Evolutionary conservation across 2,797 vertebrate genomes (phyloP), one percentile per base, ranked within the genome.

Genomic region (Falco berigora): DNA sequence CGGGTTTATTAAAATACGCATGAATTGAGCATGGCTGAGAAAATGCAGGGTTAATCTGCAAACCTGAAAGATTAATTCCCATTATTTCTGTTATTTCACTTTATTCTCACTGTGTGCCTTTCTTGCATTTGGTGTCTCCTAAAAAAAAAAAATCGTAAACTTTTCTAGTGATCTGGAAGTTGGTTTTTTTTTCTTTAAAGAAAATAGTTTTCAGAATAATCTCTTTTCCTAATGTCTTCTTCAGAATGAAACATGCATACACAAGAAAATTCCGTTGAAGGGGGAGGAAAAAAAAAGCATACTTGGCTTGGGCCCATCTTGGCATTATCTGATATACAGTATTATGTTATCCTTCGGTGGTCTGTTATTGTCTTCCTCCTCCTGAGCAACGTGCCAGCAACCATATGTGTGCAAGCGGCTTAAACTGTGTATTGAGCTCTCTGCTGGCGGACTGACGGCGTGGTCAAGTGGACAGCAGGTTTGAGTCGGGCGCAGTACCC

Each of bases 331-430:
- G 69, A 84, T 71, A 40, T 64, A 69, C 42, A 79, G 63, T 90
- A 56, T 86, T 77, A 79, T 88, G 72, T 88, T 96, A 81, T 91
- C 81, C 91, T 96, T 76, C 91, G 86, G 92, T 95, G 47, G 83
- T 89, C 92, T 96, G 86, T 88, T 88, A 40, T 50, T 94, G 83
- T 94, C 58, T 64, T 88, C 63, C 21, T 75, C 61, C 86, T 89
- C 49, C 74, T 8, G 14, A 80, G 72, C 61, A 90, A 68, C 2
- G 3, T 75, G 71, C 78, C 87, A 94, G 86, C 42, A 91, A 34
- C 72, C 75, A 71, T 58, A 49, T 80, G 72, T 86, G 66, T 82
- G 63, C 14, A 16, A 93, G 82, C 69, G 7, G 38, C 56, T 81
- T 66, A 61, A 73, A 19, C 19, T 50, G 15, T 74, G 6, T 53